phyloP scores from a whole-genome alignment of 1,140 invertebrate genomes.

The Yoshiicerus persimilis region DNA sequence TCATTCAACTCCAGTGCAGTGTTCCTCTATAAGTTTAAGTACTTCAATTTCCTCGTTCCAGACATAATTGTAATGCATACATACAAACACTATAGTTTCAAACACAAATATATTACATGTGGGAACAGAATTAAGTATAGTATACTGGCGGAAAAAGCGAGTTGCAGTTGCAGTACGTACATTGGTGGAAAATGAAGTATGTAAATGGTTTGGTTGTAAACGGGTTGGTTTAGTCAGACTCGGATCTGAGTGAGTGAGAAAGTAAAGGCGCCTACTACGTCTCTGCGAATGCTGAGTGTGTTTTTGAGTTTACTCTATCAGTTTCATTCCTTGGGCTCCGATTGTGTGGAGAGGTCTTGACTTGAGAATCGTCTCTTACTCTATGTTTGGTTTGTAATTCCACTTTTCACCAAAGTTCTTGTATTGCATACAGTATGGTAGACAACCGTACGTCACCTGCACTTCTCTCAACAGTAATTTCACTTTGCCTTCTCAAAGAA shows the following conservation, averaged over 20 bases:
- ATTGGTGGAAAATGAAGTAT: not conserved
- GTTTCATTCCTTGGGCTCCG: not conserved
- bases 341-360: not conserved
- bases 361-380: not conserved
- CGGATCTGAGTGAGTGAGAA: not conserved
- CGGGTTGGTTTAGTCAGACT: not conserved
- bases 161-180: too few relatives aligned
- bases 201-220: not conserved
- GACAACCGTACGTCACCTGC: not conserved
- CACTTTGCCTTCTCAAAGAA: not conserved
- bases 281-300: not conserved
- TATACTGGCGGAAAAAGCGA: too few relatives aligned
- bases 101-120: too few relatives aligned
- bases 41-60: not conserved
- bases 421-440: not conserved
- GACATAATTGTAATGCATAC: too few relatives aligned
- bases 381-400: not conserved
- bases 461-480: not conserved
- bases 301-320: not conserved
- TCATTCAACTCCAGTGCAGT: not conserved
- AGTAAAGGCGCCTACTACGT: not conserved
- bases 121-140: too few relatives aligned
- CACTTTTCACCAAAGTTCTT: not conserved
- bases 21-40: too few relatives aligned
- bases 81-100: too few relatives aligned